Conservation (phyloP, 2,113 vertebrate genomes). For the Rana temporaria region DNA sequence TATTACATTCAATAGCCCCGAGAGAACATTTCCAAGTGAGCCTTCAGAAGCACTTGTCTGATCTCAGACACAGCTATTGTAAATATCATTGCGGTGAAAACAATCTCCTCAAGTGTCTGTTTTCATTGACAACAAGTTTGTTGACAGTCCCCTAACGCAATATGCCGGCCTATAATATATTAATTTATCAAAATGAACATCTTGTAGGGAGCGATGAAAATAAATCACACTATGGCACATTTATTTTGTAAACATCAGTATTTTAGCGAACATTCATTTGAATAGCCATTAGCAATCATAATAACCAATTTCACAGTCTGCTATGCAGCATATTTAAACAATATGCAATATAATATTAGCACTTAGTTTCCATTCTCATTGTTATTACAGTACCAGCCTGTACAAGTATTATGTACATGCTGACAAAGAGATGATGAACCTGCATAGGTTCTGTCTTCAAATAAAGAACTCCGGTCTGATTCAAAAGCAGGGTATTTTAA, state of each 20-base stretch:
- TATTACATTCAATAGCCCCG: slow-evolving; percentile 3
- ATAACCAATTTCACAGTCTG: slow-evolving; percentile 38
- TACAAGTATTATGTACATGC: no score
- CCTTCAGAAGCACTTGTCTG: slow-evolving; percentile 29
- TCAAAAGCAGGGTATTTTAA: no score
- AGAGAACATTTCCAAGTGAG: slow-evolving; percentile 24
- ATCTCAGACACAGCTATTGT: not conserved
- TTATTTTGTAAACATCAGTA: not conserved
- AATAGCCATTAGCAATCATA: slow-evolving; percentile 26
- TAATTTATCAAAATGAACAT: slow-evolving; percentile 41
- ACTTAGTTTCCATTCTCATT: not conserved
- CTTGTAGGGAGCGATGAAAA: slow-evolving; percentile 2
- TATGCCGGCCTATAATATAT: slow-evolving; percentile 26
- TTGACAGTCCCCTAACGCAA: slow-evolving; percentile 26
- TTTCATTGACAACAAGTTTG: slow-evolving; percentile 30
- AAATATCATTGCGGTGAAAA: slow-evolving; percentile 20
- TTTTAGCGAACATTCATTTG: slow-evolving; percentile 1
- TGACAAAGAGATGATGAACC: no score
- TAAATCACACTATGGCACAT: slow-evolving; percentile 4
- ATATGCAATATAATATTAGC: slow-evolving; percentile 6
- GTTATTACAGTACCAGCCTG: not conserved
- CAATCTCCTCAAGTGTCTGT: slow-evolving; percentile 29
- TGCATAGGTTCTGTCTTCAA: no score
- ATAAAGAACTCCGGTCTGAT: no score
- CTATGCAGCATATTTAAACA: slow-evolving; percentile 34